Conservation (phyloP, 2,888 invertebrate genomes). For the Bursaphelenchus okinawaensis region DNA sequence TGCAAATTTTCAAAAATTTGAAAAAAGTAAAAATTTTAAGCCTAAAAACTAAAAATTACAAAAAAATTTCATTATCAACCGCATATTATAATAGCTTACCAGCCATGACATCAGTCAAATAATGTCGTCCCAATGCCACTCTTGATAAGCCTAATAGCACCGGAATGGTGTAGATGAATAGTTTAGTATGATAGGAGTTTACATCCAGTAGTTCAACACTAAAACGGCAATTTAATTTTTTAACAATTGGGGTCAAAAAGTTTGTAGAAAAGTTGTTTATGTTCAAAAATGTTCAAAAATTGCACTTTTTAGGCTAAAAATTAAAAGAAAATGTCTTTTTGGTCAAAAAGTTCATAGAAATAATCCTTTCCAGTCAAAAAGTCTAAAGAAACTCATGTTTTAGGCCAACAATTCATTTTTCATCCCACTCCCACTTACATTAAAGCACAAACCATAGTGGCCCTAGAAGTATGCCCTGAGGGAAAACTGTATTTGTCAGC, state of each 20-base stretch:
- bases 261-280: too few relatives aligned
- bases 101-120: constrained; percentile 74
- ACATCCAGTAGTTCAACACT: constrained; percentile 3
- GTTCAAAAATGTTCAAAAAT: too few relatives aligned
- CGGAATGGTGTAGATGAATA: constrained; percentile 31
- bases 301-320: too few relatives aligned
- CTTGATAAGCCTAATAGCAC: constrained; percentile 73
- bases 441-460: constrained; percentile 69
- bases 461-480: constrained; percentile 84
- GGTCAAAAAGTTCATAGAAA: too few relatives aligned
- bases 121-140: constrained; percentile 77
- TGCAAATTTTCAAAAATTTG: too few relatives aligned
- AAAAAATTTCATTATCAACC: neutral
- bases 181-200: neutral
- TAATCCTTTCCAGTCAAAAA: too few relatives aligned
- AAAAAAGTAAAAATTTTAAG: too few relatives aligned
- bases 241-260: constrained; percentile 9
- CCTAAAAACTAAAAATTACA: too few relatives aligned
- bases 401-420: too few relatives aligned
- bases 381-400: too few relatives aligned
- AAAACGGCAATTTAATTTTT: neutral
- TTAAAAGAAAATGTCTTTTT: too few relatives aligned
- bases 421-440: constrained; percentile 36
- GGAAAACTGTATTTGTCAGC: constrained; percentile 83
- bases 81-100: constrained; percentile 62